Evolutionary conservation across 2,797 vertebrate genomes (phyloP).

Genomic region (Xenops minutus): DNA sequence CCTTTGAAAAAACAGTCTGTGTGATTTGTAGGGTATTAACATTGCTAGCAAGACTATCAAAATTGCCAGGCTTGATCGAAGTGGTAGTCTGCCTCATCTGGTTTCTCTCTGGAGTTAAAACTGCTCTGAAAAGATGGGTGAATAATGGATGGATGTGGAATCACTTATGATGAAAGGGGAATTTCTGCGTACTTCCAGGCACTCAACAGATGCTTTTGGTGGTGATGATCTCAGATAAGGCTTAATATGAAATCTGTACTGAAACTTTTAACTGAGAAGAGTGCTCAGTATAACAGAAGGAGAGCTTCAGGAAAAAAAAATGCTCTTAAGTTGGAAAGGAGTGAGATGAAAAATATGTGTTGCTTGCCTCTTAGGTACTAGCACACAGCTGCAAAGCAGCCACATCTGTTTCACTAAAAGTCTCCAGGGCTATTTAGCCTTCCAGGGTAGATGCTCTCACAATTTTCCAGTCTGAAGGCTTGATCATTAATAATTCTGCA

Average conservation of each 20-base stretch:
- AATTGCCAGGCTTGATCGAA: background rate
- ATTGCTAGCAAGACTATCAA: background rate
- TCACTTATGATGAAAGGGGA: background rate
- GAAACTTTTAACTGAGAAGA: background rate
- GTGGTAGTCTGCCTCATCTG: background rate
- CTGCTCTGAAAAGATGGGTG: background rate
- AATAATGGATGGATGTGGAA: slow-evolving; percentile 13
- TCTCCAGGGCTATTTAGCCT: background rate
- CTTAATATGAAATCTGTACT: background rate
- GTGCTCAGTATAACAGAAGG: background rate
- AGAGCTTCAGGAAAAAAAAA: background rate
- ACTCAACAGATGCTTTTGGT: background rate
- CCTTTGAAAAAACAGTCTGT: background rate
- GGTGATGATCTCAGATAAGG: background rate
- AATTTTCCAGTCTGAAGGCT: background rate
- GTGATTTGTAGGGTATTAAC: background rate
- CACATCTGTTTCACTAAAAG: background rate
- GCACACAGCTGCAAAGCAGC: background rate
- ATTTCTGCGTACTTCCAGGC: background rate
- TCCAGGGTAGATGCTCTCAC: background rate
- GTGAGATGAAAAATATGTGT: background rate
- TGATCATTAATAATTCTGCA: background rate
- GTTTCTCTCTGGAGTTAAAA: slow-evolving; percentile 12
- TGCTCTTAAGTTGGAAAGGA: background rate
- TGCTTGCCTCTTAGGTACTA: background rate